phyloP scores from a whole-genome alignment of 2,888 invertebrate species.

The Drosophila gaucha region DNA sequence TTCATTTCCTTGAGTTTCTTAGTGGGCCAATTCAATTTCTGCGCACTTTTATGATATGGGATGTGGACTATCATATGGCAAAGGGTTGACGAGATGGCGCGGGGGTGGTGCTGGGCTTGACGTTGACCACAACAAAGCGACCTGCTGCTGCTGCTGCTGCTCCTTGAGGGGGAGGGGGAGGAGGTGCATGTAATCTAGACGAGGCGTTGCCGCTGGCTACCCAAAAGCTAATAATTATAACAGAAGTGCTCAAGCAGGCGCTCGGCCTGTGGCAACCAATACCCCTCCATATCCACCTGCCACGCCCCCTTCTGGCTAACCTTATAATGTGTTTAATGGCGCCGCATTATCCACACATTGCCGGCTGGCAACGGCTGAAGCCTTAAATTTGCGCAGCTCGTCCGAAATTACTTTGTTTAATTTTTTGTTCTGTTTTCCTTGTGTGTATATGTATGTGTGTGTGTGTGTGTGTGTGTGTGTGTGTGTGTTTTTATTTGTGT shows the following conservation, averaged over 20 bases:
- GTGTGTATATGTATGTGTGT: not conserved
- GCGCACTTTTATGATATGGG: not conserved
- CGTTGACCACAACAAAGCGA: constrained; percentile 6
- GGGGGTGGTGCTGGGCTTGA: no score
- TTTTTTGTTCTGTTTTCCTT: constrained; percentile 2
- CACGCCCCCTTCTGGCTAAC: not conserved
- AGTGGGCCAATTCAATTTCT: no score
- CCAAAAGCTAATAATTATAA: constrained; percentile 68
- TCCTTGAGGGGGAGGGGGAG: not conserved
- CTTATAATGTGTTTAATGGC: constrained; percentile 68
- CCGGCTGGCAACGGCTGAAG: constrained; percentile 44
- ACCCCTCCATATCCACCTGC: not conserved
- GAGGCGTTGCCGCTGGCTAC: constrained; percentile 42
- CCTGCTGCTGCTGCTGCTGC: constrained; percentile 9
- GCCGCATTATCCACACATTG: constrained; percentile 70
- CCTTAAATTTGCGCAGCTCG: constrained; percentile 62
- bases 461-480: constrained; percentile 1
- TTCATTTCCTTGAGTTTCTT: no score
- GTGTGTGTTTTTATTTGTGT: constrained; percentile 6
- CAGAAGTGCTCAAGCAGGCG: constrained; percentile 11
- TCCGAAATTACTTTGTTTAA: constrained; percentile 33
- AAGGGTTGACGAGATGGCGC: not conserved
- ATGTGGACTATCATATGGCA: constrained; percentile 3
- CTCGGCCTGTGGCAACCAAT: constrained; percentile 12
- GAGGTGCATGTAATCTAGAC: constrained; percentile 40